Evolutionary conservation across 1,140 invertebrate genomes (phyloP).

Genomic region (Aleiodes sp.): DNA sequence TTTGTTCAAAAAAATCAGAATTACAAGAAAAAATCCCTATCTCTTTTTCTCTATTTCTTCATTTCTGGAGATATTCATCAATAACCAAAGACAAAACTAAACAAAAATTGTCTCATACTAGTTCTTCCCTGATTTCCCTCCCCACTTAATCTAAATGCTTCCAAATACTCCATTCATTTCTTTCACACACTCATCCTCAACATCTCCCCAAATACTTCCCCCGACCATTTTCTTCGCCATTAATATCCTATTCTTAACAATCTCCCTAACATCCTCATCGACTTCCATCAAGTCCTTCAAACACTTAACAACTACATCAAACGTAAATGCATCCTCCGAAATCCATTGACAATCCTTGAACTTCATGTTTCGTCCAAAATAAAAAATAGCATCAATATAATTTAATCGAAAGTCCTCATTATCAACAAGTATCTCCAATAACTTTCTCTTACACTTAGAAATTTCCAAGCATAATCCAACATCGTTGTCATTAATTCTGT

Average conservation of each 20-base stretch:
- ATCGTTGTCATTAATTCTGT: conserved; percentile 61
- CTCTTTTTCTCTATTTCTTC: no score
- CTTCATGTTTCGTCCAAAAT: conserved; percentile 65
- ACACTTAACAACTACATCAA: conserved; percentile 62
- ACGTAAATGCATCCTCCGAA: conserved; percentile 60
- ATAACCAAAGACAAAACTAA: no score
- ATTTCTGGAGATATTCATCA: no score
- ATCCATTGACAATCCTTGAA: conserved; percentile 55
- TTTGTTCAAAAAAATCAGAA: no score
- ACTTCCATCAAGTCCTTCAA: conserved; percentile 55
- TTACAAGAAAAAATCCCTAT: no score
- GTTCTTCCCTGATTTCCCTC: no score
- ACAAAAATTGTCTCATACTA: no score
- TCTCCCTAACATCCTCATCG: conserved; percentile 37
- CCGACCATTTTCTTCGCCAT: conserved; percentile 48
- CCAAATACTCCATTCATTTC: conserved; percentile 8
- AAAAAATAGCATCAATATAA: conserved; percentile 68
- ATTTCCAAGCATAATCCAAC: conserved; percentile 62
- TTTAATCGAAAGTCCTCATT: conserved; percentile 63
- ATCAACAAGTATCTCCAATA: conserved; percentile 60
- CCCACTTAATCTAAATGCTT: no score
- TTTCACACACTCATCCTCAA: conserved; percentile 52
- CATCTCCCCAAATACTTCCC: conserved; percentile 53
- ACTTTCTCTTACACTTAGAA: conserved; percentile 59
- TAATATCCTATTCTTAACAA: conserved; percentile 46